Conservation (phyloP, 2,888 invertebrate genomes). For the Pyrrhia umbra region DNA sequence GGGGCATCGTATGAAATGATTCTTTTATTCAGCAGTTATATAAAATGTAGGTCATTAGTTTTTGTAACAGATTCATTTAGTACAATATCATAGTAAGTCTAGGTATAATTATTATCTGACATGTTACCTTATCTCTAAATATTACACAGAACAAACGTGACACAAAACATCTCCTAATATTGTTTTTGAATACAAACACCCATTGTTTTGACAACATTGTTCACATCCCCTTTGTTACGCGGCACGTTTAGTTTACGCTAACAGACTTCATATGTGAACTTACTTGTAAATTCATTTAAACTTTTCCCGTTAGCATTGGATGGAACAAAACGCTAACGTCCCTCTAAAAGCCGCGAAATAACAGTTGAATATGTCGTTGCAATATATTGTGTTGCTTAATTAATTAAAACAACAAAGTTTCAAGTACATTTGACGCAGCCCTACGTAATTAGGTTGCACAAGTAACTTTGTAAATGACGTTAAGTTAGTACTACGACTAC, state of each 20-base stretch:
- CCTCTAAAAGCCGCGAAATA: conserved; percentile 56
- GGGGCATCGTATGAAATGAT: too few relatives aligned
- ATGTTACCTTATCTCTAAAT: neutral
- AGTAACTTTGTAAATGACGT: conserved; percentile 53
- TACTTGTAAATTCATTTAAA: conserved; percentile 58
- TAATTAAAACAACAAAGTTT: conserved; percentile 82
- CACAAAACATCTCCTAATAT: conserved; percentile 9
- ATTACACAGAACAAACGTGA: conserved; percentile 13
- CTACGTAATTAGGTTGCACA: conserved; percentile 68
- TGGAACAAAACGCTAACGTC: conserved; percentile 55
- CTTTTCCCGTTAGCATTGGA: conserved; percentile 56
- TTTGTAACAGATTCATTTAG: too few relatives aligned
- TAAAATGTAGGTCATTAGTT: too few relatives aligned
- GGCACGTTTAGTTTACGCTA: conserved; percentile 45
- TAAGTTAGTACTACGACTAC: conserved; percentile 37
- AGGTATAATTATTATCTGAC: too few relatives aligned
- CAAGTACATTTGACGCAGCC: conserved; percentile 66
- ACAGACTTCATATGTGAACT: conserved; percentile 39
- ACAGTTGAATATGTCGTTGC: conserved; percentile 64
- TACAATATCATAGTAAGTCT: too few relatives aligned
- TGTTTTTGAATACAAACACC: conserved; percentile 24
- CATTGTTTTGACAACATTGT: conserved; percentile 20
- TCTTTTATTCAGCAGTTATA: too few relatives aligned
- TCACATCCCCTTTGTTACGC: conserved; percentile 29
- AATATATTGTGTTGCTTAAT: conserved; percentile 70